phyloP scores from a whole-genome alignment of 2,113 vertebrate genomes.

The Oenanthe oenanthe region DNA sequence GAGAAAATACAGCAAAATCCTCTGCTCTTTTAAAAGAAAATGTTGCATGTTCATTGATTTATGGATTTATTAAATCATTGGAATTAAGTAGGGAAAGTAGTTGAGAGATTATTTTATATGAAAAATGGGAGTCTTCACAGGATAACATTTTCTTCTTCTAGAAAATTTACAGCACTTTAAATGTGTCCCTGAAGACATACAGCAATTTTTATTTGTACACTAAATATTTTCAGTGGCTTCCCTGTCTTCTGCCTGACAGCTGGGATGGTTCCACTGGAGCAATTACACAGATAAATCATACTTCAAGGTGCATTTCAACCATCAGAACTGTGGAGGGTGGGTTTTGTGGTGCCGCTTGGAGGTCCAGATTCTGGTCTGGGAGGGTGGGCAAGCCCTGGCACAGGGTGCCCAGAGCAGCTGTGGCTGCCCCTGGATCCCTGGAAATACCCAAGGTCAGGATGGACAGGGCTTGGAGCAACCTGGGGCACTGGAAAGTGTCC shows the following conservation, averaged over 20 bases:
- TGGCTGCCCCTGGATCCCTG: neutral
- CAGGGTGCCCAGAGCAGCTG: neutral
- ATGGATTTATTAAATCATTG: neutral
- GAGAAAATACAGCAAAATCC: neutral
- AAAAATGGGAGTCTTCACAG: neutral
- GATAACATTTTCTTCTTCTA: neutral
- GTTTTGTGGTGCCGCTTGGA: neutral
- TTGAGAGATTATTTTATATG: neutral
- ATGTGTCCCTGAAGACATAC: rapidly evolving
- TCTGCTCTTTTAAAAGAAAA: rapidly evolving
- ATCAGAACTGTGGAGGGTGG: neutral
- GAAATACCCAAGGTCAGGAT: rapidly evolving
- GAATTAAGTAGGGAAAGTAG: neutral
- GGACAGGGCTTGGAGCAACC: rapidly evolving
- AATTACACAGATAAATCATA: rapidly evolving
- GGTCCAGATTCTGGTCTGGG: neutral
- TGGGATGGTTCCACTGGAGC: neutral
- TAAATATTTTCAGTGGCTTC: neutral
- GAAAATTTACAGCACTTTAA: neutral
- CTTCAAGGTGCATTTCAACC: neutral
- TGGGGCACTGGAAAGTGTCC: neutral
- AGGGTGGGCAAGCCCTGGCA: neutral
- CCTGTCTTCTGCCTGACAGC: neutral
- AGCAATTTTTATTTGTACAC: neutral
- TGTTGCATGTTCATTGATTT: neutral